Percentiles rank a stretch among this genome's conserved stretches.
phyloP scores from a whole-genome alignment of 2,888 invertebrate species.

The Cloeon dipterum region DNA sequence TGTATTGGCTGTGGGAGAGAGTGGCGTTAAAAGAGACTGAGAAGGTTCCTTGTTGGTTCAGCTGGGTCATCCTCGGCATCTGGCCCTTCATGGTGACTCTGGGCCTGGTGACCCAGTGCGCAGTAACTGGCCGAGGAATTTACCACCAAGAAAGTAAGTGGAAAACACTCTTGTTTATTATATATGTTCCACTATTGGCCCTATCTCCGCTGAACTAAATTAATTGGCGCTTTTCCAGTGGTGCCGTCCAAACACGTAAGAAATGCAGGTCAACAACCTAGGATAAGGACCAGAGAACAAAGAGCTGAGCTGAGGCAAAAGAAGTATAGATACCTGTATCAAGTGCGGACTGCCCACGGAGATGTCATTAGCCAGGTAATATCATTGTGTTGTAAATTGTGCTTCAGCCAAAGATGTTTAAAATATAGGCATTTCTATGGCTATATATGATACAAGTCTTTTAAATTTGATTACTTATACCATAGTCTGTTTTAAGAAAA shows the following conservation, averaged over 20 bases:
- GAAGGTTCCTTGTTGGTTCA: conserved; percentile 36
- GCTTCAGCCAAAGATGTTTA: no score
- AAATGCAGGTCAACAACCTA: conserved; percentile 16
- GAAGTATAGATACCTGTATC: conserved; percentile 80
- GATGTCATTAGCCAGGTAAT: conserved; percentile 71
- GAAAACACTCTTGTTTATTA: no score
- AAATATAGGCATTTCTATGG: no score
- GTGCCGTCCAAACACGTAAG: conserved; percentile 23
- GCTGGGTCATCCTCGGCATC: conserved; percentile 46
- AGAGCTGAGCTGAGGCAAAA: conserved; percentile 67
- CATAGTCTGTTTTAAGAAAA: no score
- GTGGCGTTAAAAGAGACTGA: conserved; percentile 19
- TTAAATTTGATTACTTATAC: no score
- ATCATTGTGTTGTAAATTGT: conserved; percentile 6
- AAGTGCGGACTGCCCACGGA: conserved; percentile 70
- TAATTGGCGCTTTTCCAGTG: conserved; percentile 13
- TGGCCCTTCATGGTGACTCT: conserved; percentile 48
- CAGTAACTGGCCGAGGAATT: conserved; percentile 40
- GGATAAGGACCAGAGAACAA: conserved; percentile 42
- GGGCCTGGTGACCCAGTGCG: conserved; percentile 42
- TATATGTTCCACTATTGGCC: no score
- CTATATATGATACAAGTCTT: no score
- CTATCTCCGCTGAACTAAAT: no score
- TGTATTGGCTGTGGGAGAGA: conserved; percentile 47
- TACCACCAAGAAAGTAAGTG: conserved; percentile 35